Evolutionary conservation across 2,888 invertebrate species (phyloP).

Genomic region (Druceiella hillmani): DNA sequence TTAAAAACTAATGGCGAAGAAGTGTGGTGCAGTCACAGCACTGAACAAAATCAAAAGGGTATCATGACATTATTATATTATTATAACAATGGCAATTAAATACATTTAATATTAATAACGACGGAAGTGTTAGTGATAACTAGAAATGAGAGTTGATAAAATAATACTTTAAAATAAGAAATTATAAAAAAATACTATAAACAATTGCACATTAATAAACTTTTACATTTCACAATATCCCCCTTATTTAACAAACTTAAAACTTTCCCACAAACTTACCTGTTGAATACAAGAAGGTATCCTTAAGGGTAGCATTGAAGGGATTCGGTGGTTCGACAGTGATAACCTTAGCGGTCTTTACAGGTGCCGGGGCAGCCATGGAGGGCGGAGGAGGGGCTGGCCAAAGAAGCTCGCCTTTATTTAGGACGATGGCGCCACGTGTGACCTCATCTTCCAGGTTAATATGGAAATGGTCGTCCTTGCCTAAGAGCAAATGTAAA

Average conservation of each 20-base stretch:
- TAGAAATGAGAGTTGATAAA: too few species aligned
- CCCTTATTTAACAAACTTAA: neutral
- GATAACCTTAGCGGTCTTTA: slow-evolving; percentile 36
- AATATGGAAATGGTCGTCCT: slow-evolving; percentile 72
- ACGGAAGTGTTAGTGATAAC: too few species aligned
- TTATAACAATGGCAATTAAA: too few species aligned
- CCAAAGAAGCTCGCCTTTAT: slow-evolving; percentile 72
- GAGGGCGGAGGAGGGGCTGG: slow-evolving; percentile 67
- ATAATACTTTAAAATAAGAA: too few species aligned
- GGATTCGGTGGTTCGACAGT: slow-evolving; percentile 53
- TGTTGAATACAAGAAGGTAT: slow-evolving; percentile 60
- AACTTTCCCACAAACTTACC: slow-evolving; percentile 38
- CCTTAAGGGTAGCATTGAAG: slow-evolving; percentile 64
- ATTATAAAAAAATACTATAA: too few species aligned
- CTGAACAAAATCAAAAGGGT: too few species aligned
- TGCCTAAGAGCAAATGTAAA: slow-evolving; percentile 43
- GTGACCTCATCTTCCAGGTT: slow-evolving; percentile 83
- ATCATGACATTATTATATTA: too few species aligned
- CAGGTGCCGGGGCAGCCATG: slow-evolving; percentile 39
- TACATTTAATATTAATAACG: too few species aligned
- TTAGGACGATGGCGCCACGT: slow-evolving; percentile 73
- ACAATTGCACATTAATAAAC: too few species aligned
- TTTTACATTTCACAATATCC: neutral
- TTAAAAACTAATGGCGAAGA: too few species aligned
- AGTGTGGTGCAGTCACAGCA: too few species aligned